Percentiles rank a stretch among this genome's conserved stretches.
These are phyloP conservation scores for Corythornis madagascariensis DNA, from an alignment of 2,113 vertebrate species.

Conservation along the genomic window DNA sequence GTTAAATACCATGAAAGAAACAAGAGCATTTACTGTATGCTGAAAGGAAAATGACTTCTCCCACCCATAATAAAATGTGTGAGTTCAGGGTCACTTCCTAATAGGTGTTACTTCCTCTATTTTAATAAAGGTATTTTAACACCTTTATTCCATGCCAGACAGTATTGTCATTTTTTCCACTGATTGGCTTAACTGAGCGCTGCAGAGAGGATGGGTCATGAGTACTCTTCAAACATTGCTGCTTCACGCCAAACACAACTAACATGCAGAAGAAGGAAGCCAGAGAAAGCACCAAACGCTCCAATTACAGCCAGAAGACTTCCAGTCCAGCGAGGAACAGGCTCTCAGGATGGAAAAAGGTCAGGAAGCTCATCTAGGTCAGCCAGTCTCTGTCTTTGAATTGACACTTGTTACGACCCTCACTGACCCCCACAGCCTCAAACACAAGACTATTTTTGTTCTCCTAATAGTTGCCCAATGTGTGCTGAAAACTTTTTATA, in stretches of 20 bases:
- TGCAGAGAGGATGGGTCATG: background rate
- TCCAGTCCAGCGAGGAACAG: slow-evolving; percentile 35
- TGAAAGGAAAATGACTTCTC: slow-evolving; percentile 46
- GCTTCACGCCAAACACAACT: slow-evolving; percentile 71
- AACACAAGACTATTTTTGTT: slow-evolving; percentile 74
- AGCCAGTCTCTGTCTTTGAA: slow-evolving; percentile 61
- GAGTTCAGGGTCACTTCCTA: slow-evolving; percentile 73
- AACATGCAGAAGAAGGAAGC: slow-evolving; percentile 62
- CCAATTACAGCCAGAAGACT: slow-evolving; percentile 71
- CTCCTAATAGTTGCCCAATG: slow-evolving; percentile 75
- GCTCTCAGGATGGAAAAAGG: slow-evolving; percentile 66
- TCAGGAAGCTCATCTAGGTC: slow-evolving; percentile 70
- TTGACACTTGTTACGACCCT: slow-evolving; percentile 62
- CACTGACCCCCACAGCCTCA: slow-evolving; percentile 37
- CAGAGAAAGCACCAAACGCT: slow-evolving; percentile 65
- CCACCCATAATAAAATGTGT: slow-evolving; percentile 59
- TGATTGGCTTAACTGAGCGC: slow-evolving; percentile 48
- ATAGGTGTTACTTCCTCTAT: slow-evolving; percentile 74
- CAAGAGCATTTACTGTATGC: slow-evolving; percentile 49
- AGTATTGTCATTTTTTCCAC: slow-evolving; percentile 75
- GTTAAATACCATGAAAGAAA: slow-evolving; percentile 58
- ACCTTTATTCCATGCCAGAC: slow-evolving; percentile 69
- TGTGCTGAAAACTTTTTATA: slow-evolving; percentile 78
- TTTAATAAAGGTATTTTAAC: slow-evolving; percentile 77
- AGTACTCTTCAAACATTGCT: slow-evolving; percentile 52